phyloP scores from a whole-genome alignment of 2,113 vertebrate genomes.

The Xerus inauris region DNA sequence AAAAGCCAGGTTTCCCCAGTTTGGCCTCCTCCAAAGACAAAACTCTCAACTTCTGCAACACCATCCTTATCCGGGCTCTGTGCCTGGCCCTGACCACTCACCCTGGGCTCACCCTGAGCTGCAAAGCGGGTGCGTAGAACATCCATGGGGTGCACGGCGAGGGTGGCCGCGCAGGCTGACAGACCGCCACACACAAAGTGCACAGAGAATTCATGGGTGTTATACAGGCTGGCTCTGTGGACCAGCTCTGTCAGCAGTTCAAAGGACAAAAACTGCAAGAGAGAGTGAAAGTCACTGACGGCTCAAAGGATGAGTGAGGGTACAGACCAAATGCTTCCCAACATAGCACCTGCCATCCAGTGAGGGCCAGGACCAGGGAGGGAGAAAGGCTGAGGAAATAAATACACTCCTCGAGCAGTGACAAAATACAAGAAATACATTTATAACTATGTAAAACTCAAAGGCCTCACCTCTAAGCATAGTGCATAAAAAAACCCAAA shows the following conservation, averaged over 20 bases:
- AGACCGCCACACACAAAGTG: conserved; percentile 95
- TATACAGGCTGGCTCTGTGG: conserved; percentile 85
- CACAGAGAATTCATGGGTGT: conserved; percentile 85
- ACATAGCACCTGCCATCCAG: background rate
- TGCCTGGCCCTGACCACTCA: conserved; percentile 66
- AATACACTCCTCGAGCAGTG: background rate
- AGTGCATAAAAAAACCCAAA: background rate
- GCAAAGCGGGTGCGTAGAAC: conserved; percentile 96
- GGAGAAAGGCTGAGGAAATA: background rate
- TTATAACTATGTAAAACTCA: rapidly evolving
- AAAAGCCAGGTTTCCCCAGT: background rate
- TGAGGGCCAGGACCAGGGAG: background rate
- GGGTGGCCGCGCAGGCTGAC: conserved; percentile 91
- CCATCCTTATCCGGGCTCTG: rapidly evolving
- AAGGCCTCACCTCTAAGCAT: background rate
- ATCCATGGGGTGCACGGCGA: conserved; percentile 94
- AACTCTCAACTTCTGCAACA: background rate
- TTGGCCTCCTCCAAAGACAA: background rate
- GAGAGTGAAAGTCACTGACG: background rate
- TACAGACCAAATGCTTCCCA: background rate
- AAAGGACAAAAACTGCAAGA: conserved; percentile 92
- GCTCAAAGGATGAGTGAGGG: background rate
- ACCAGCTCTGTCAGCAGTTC: conserved; percentile 91
- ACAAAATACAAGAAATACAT: background rate
- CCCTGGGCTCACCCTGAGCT: conserved; percentile 97